Evolutionary conservation across 2,113 vertebrate species (phyloP), one percentile per base, ranked within the genome.

Genomic region (Nestor notabilis): DNA sequence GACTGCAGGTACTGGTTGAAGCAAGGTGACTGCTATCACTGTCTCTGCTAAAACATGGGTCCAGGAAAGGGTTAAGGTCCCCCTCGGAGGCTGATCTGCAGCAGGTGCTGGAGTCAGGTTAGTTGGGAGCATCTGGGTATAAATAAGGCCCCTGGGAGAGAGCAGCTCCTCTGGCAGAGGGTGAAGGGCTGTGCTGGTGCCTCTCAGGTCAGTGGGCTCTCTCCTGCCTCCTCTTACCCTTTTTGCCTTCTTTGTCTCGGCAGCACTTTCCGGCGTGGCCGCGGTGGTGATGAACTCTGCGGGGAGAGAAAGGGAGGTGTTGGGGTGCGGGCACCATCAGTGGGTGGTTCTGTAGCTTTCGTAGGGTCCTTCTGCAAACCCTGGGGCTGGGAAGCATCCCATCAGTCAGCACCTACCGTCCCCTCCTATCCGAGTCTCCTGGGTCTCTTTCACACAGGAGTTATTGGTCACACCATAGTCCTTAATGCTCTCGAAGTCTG

Each of bases 401-500:
- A 1, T 13, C 25, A 5, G 5, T 3, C 63, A 11, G 44, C 1
- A 44, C 97, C 4, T 97, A 98, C 98, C 98, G 0, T 97, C 89
- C 50, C 64, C 89, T 82, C 94, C 92, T 0, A 98, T 27, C 13
- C 77, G 39, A 1, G 98, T 98, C 87, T 98, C 98, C 44, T 97
- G 97, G 46, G 9, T 77, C 11, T 93, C 92, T 3, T 61, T 72
- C 23, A 28, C 24, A 1, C 90, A 97, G 66, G 56, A 5, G 21
- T 95, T 95, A 5, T 97, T 98, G 68, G 76, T 97, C 11, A 88
- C 96, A 2, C 96, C 50, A 17, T 90, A 96, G 20, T 97, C 97
- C 74, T 90, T 96, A 50, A 95, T 20, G 21, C 95, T 97, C 49
- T 98, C 97, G 0, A 98, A 98, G 82, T 98, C 98, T 0, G 98